Evolutionary conservation across 2,113 vertebrate species (phyloP).

Genomic region (Sardina pilchardus): DNA sequence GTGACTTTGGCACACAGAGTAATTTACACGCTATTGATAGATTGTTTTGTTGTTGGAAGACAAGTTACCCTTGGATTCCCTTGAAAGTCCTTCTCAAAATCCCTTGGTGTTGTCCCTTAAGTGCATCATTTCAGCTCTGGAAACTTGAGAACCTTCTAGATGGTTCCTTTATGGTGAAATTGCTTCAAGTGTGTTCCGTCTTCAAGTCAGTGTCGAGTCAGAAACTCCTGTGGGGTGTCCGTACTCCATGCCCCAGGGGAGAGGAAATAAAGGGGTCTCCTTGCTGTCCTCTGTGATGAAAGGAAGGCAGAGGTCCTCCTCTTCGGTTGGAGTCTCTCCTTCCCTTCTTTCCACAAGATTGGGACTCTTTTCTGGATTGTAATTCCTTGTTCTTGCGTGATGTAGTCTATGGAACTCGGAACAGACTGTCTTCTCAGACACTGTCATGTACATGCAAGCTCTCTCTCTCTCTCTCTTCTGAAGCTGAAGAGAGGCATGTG

Average conservation of each 20-base stretch:
- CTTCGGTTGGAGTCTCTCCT: background rate
- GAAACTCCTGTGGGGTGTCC: background rate
- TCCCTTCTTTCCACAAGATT: background rate
- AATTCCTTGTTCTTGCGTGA: background rate
- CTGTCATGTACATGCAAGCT: background rate
- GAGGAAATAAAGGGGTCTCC: background rate
- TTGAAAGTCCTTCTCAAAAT: slow-evolving; percentile 39
- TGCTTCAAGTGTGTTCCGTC: background rate
- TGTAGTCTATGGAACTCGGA: background rate
- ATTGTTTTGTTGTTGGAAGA: background rate
- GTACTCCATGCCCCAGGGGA: background rate
- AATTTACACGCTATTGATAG: background rate
- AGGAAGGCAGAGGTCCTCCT: background rate
- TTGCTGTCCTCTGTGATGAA: background rate
- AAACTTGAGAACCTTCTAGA: background rate
- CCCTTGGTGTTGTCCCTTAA: slow-evolving; percentile 34
- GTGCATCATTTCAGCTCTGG: background rate
- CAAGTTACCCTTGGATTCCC: slow-evolving; percentile 26
- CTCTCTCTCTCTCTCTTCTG: background rate
- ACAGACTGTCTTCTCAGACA: background rate
- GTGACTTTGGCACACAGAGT: background rate
- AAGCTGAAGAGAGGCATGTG: background rate
- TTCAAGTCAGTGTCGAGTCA: background rate
- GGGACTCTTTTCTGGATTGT: background rate
- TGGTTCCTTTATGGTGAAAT: background rate